Base-by-base conservation (phyloP, 2,113 vertebrate genomes). In the Orientallactaga bullata region DNA sequence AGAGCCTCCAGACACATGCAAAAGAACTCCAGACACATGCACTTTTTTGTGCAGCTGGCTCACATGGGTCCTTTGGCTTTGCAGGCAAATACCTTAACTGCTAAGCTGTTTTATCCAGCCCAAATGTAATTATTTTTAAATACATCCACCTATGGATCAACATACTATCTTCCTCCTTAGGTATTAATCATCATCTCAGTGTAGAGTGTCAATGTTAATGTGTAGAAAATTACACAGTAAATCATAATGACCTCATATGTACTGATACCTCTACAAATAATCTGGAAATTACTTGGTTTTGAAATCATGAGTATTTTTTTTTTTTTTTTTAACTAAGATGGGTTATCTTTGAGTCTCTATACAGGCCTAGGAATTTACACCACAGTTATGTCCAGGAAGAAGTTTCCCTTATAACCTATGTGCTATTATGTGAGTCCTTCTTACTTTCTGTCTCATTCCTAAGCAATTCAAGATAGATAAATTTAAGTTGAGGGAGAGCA, bases 161-260 rank as follows among this genome's bases (percentile, higher is more conserved):
- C 32, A 58, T 65, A 65, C 18, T 30, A 35, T 76, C 23, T 74
- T 85, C 16, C 35, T 63, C 15, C n/a, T 65, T 69, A 78, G 78
- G 85, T 55, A 77, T 81, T 82, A 55, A 81, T 15, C 26, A 42
- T 80, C 55, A 1, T 39, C 1, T 89, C 63, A 30, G 35, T 37
- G 21, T 92, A 88, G 79, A 80, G 60, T 79, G 65, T 61, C 16
- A 24, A 78, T 4, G 4, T 69, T 61, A 15, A 51, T 3, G 26
- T 89, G 91, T 74, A 69, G 35, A 85, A 94, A 86, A 86, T 78
- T 42, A n/a, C 7, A 16, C 76, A 63, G 35, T 7, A 58, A 80
- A 60, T 58, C 24, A 47, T 71, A 79, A 55, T 55, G 55, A 55
- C 55, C 55, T 55, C 26, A 4, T 28, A 20, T 66, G 20, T 66